phyloP scores from a whole-genome alignment of 2,888 invertebrate genomes.

The Lasioglossum oenotherae region DNA sequence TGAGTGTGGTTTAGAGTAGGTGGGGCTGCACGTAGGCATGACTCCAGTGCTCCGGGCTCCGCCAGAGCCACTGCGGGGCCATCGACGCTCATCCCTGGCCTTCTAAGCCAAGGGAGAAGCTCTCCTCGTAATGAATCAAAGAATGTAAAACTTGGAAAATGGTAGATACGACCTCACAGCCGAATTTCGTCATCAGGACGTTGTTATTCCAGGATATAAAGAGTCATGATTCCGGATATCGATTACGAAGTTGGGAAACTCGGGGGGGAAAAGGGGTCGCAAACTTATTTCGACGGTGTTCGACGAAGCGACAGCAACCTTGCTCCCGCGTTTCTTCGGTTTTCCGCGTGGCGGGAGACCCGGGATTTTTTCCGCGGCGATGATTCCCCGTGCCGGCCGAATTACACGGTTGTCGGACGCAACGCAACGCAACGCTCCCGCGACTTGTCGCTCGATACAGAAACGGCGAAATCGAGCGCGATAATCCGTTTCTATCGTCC shows the following conservation, averaged over 20 bases:
- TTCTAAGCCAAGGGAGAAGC: not conserved
- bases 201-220: not conserved
- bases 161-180: not conserved
- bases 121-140: not conserved
- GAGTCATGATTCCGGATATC: not conserved
- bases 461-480: conserved; percentile 73
- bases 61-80: not conserved
- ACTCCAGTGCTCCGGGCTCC: not conserved
- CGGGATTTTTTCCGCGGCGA: conserved; percentile 78
- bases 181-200: not conserved
- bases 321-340: conserved; percentile 32
- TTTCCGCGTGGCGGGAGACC: conserved; percentile 49
- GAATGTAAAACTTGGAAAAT: not conserved
- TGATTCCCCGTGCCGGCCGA: conserved; percentile 77
- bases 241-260: not conserved
- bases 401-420: conserved; percentile 83
- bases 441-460: conserved; percentile 72
- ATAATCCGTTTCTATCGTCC: conserved; percentile 56
- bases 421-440: conserved; percentile 73
- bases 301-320: conserved; percentile 31
- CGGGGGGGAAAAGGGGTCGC: conserved; percentile 20
- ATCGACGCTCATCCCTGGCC: not conserved
- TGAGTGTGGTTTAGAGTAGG: too few species aligned
- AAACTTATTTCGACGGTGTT: conserved; percentile 11
- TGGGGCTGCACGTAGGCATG: not conserved